Evolutionary conservation across 2,113 vertebrate genomes (phyloP).

Genomic region (Tyto alba): DNA sequence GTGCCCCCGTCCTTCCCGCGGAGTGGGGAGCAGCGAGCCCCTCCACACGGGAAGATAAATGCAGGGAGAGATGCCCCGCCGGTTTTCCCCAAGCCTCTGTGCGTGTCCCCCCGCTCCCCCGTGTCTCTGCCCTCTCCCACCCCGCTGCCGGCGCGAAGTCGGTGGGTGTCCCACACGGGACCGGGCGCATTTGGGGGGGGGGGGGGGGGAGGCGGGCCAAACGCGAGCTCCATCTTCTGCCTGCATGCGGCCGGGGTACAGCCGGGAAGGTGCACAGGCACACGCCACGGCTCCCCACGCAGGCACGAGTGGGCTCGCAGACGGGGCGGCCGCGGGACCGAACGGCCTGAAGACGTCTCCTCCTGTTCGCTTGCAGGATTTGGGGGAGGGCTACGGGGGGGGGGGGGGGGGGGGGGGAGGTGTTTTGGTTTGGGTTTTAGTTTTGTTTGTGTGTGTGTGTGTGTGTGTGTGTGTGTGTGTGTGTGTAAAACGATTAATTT

Average conservation of each 20-base stretch:
- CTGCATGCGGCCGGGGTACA: not conserved
- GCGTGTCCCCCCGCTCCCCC: no score
- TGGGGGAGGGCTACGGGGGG: not conserved
- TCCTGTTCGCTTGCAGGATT: not conserved
- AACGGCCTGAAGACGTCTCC: not conserved
- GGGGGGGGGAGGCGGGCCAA: no score
- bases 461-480: not conserved
- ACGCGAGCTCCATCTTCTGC: not conserved
- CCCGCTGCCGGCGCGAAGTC: fast-evolving
- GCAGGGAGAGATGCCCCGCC: not conserved
- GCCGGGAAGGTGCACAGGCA: not conserved
- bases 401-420: no score
- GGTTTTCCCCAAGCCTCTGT: not conserved
- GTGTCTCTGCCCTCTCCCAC: not conserved
- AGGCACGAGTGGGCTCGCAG: not conserved
- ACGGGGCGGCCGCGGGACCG: not conserved
- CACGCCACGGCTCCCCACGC: not conserved
- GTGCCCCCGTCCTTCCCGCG: no score
- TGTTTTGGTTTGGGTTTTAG: no score
- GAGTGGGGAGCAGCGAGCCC: no score
- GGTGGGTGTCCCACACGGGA: not conserved
- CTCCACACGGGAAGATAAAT: not conserved
- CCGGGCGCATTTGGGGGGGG: no score
- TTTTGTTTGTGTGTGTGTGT: not conserved
- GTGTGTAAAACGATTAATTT: not conserved